Conservation (phyloP, 2,797 vertebrate genomes). For the Thalassophryne amazonica region DNA sequence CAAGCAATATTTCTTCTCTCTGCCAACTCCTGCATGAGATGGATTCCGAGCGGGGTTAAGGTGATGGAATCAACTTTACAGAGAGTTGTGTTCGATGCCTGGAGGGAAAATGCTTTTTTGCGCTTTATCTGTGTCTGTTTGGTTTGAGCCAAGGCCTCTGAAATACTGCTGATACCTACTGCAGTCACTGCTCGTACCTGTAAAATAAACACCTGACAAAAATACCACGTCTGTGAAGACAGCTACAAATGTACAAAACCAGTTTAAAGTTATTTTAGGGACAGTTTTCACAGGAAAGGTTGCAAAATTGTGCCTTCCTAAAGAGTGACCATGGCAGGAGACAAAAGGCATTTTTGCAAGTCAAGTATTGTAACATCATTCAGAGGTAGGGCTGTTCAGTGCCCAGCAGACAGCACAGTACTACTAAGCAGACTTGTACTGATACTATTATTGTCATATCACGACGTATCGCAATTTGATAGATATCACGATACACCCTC, state of each 20-base stretch:
- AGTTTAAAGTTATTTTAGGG: too few relatives aligned
- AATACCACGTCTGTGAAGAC: not conserved
- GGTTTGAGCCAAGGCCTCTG: conserved; percentile 43
- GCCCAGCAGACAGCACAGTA: too few relatives aligned
- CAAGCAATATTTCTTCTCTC: conserved; percentile 22
- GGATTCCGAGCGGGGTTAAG: conserved; percentile 51
- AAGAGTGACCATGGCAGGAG: too few relatives aligned
- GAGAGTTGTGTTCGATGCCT: conserved; percentile 53
- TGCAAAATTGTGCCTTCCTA: too few relatives aligned
- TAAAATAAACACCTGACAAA: conserved; percentile 13
- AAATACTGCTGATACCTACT: conserved; percentile 28
- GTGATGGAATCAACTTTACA: conserved; percentile 64
- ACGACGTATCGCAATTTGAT: too few relatives aligned
- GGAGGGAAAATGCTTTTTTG: conserved; percentile 41
- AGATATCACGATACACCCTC: too few relatives aligned
- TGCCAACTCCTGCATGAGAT: conserved; percentile 45
- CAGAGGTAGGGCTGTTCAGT: too few relatives aligned
- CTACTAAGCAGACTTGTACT: too few relatives aligned
- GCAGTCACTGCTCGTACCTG: conserved; percentile 16
- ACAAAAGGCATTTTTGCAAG: too few relatives aligned
- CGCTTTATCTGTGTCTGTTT: conserved; percentile 63
- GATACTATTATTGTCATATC: too few relatives aligned
- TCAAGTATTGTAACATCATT: too few relatives aligned
- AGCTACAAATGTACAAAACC: conserved; percentile 11
- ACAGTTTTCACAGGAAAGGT: too few relatives aligned